phyloP scores from a whole-genome alignment of 1,140 invertebrate genomes.

The Diorhabda sublineata region DNA sequence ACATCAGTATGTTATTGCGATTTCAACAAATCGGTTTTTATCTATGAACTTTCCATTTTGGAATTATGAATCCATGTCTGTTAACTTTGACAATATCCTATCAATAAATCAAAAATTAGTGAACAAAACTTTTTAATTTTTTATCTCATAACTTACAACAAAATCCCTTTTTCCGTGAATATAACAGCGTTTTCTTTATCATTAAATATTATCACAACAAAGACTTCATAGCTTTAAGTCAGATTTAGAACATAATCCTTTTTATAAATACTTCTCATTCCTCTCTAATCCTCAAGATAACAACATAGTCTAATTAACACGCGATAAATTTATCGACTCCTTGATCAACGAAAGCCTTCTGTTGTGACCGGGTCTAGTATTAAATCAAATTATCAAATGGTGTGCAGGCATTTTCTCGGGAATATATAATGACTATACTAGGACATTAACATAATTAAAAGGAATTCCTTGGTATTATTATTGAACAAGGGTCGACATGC shows the following conservation, averaged over 20 bases:
- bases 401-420: neutral
- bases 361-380: neutral
- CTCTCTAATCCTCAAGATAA: neutral
- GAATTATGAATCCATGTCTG: too few relatives aligned
- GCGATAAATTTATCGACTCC: neutral
- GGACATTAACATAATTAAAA: too few relatives aligned
- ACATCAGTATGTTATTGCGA: too few relatives aligned
- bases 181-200: neutral
- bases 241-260: neutral
- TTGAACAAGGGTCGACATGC: too few relatives aligned
- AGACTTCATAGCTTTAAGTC: neutral
- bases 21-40: too few relatives aligned
- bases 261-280: constrained; percentile 1
- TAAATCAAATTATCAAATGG: neutral
- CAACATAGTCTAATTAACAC: neutral
- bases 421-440: neutral
- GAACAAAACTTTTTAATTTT: too few relatives aligned
- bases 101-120: too few relatives aligned
- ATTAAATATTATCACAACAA: neutral
- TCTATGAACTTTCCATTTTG: too few relatives aligned
- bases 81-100: too few relatives aligned
- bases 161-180: too few relatives aligned
- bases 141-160: too few relatives aligned
- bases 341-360: neutral
- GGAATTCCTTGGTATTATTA: too few relatives aligned